Evolutionary conservation across 1,140 invertebrate species (phyloP).

Genomic region (Lerema accius): DNA sequence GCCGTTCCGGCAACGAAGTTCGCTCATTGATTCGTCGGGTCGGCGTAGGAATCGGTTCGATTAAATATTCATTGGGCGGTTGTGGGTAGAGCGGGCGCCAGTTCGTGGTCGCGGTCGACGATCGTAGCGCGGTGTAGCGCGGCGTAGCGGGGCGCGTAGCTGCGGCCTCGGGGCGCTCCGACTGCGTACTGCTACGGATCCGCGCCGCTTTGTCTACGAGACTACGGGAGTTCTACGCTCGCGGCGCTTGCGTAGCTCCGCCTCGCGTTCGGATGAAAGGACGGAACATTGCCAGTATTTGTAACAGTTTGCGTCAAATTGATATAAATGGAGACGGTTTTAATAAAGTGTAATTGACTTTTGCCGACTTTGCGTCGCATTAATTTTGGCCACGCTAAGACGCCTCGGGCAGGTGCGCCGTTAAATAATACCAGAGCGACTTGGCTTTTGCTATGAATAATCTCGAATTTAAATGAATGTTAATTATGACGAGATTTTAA

Average conservation of each 20-base stretch:
- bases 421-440: slow-evolving; percentile 74
- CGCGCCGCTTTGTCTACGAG: slow-evolving; percentile 72
- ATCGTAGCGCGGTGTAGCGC: slow-evolving; percentile 40
- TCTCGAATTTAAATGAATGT: slow-evolving; percentile 79
- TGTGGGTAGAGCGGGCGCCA: slow-evolving; percentile 54
- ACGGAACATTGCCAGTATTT: slow-evolving; percentile 82
- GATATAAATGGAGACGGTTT: slow-evolving; percentile 83
- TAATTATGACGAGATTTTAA: slow-evolving; percentile 78
- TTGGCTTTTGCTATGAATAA: slow-evolving; percentile 75
- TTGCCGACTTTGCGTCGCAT: slow-evolving; percentile 81
- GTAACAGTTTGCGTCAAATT: slow-evolving; percentile 83
- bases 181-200: slow-evolving; percentile 67
- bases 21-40: slow-evolving; percentile 66
- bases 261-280: slow-evolving; percentile 77
- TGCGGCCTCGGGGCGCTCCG: slow-evolving; percentile 58
- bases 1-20: slow-evolving; percentile 53
- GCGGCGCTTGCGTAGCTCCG: slow-evolving; percentile 78
- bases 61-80: slow-evolving; percentile 77
- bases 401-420: slow-evolving; percentile 78
- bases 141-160: slow-evolving; percentile 45
- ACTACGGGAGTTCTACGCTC: slow-evolving; percentile 57
- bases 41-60: slow-evolving; percentile 57
- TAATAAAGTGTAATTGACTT: slow-evolving; percentile 83
- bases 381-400: slow-evolving; percentile 81
- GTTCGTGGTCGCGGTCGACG: slow-evolving; percentile 45